Evolutionary conservation across 2,797 vertebrate genomes (phyloP).

Genomic region (Hippoglossus hippoglossus): DNA sequence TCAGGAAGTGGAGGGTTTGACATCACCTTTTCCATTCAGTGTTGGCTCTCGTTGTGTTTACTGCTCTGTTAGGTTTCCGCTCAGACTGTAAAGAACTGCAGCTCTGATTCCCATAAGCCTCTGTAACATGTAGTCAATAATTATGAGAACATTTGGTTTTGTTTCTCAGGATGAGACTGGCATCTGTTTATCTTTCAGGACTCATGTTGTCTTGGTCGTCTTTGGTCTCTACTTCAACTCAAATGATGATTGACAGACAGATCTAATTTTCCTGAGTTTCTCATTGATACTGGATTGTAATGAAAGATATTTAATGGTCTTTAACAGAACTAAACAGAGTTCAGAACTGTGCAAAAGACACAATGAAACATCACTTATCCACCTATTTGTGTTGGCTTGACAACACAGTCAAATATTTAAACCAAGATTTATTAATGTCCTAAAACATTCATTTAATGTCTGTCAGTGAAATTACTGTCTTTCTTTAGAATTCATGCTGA

Average conservation of each 20-base stretch:
- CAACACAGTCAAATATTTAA: too few relatives aligned
- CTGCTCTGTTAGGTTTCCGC: constrained; percentile 63
- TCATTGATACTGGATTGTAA: background rate
- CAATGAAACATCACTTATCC: background rate
- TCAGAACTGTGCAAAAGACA: background rate
- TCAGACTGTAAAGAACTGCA: constrained; percentile 32
- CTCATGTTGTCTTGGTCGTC: background rate
- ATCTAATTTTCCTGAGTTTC: background rate
- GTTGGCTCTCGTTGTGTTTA: constrained; percentile 56
- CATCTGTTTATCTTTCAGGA: background rate
- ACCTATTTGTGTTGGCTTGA: too few relatives aligned
- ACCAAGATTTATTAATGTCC: background rate
- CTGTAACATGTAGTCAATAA: background rate
- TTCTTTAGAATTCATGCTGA: too few relatives aligned
- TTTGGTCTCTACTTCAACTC: background rate
- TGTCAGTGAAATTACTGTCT: too few relatives aligned
- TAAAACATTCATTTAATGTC: too few relatives aligned
- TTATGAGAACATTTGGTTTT: background rate
- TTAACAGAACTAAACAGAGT: too few relatives aligned
- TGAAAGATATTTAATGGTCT: background rate
- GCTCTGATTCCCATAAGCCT: constrained; percentile 10
- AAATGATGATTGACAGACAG: background rate
- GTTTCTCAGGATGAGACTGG: background rate
- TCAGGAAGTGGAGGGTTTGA: constrained; percentile 79
- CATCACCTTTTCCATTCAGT: constrained; percentile 74